phyloP scores from a whole-genome alignment of 2,113 vertebrate species.

The Furnarius figulus region DNA sequence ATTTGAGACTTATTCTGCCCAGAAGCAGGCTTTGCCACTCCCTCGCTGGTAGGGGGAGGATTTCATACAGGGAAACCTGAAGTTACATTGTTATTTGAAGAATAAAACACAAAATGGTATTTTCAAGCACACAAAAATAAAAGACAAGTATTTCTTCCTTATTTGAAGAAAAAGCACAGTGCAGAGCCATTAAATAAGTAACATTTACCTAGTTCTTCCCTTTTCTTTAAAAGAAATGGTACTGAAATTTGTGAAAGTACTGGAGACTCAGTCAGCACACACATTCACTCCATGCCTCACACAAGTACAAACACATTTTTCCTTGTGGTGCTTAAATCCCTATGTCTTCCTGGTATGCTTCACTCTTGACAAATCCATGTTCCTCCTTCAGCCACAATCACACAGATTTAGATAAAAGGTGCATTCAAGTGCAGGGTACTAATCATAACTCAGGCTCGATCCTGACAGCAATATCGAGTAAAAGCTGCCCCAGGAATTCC shows the following conservation, averaged over 20 bases:
- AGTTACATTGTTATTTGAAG: background rate
- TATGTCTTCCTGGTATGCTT: background rate
- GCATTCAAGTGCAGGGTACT: slow-evolving; percentile 49
- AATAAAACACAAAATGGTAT: background rate
- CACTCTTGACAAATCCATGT: background rate
- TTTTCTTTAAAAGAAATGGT: background rate
- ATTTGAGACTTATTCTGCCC: background rate
- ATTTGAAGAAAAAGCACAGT: background rate
- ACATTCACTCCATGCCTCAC: background rate
- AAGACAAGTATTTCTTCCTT: background rate
- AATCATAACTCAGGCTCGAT: background rate
- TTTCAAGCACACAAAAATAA: background rate
- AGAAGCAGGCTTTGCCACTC: background rate
- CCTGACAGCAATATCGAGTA: background rate
- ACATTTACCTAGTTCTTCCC: background rate
- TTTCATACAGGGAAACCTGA: background rate
- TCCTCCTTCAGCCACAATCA: background rate
- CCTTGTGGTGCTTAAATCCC: background rate
- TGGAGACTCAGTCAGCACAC: background rate
- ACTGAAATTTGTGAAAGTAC: background rate
- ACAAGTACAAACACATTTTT: background rate
- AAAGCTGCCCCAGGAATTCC: background rate
- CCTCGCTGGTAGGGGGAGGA: background rate
- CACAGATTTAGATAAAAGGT: slow-evolving; percentile 14
- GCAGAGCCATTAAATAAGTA: slow-evolving; percentile 26